These are phyloP conservation scores for Toxotes lorentzi DNA, from an alignment of 2,797 vertebrate species.

Conservation along the genomic window DNA sequence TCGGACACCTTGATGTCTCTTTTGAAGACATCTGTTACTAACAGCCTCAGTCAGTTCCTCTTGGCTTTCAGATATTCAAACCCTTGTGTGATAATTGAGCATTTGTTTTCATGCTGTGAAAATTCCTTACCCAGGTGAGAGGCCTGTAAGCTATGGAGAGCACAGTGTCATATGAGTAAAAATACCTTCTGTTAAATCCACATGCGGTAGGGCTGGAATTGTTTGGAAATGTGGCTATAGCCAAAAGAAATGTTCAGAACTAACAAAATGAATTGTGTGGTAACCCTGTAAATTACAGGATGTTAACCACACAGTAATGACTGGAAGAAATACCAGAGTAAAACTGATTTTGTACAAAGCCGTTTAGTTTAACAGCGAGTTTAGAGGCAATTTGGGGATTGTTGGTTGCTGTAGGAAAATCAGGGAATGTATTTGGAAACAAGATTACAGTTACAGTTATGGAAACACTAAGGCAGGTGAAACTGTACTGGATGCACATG, in stretches of 20 bases:
- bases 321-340: conserved; percentile 11
- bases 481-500: not conserved
- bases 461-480: not conserved
- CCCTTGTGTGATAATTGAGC: not conserved
- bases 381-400: no score
- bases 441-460: not conserved
- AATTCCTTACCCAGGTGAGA: conserved; percentile 38
- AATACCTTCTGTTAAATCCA: conserved; percentile 13
- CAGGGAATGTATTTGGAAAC: not conserved
- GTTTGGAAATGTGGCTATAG: conserved; percentile 45
- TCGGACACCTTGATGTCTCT: not conserved
- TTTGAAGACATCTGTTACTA: not conserved
- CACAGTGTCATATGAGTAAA: conserved; percentile 34
- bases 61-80: not conserved
- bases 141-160: conserved; percentile 41
- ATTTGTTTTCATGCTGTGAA: conserved; percentile 7
- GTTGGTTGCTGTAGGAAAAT: not conserved
- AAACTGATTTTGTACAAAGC: not conserved
- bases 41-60: not conserved
- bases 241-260: conserved; percentile 49
- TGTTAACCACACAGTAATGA: not conserved
- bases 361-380: not conserved
- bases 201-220: conserved; percentile 7
- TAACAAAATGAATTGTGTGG: conserved; percentile 8
- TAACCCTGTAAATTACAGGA: conserved; percentile 10